These are phyloP conservation scores for Picus viridis DNA, from an alignment of 2,797 vertebrate species.

Conservation along the genomic window DNA sequence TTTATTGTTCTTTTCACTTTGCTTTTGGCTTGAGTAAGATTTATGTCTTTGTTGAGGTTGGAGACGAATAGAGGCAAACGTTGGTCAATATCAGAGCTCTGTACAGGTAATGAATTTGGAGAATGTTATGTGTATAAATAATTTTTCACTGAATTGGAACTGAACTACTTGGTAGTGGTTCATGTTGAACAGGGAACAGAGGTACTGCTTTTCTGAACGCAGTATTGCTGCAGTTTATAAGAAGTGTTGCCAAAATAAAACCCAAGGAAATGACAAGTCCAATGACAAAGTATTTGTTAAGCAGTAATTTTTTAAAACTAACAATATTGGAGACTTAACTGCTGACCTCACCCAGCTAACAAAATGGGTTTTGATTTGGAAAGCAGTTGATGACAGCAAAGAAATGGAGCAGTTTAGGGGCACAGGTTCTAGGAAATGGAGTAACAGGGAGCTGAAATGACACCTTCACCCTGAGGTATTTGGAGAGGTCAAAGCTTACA, in stretches of 20 bases:
- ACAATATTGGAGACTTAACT: background rate
- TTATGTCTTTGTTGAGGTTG: background rate
- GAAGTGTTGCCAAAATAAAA: background rate
- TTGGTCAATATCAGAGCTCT: background rate
- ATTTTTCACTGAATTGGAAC: background rate
- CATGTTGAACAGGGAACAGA: background rate
- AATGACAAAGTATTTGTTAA: background rate
- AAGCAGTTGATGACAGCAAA: background rate
- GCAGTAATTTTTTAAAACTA: background rate
- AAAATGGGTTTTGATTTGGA: background rate
- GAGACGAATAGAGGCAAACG: background rate
- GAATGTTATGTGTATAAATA: background rate
- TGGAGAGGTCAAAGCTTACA: background rate
- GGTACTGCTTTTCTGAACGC: background rate
- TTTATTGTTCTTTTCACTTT: background rate
- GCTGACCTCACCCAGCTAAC: background rate
- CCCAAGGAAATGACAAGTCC: background rate
- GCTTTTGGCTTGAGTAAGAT: background rate
- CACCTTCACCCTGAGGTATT: background rate
- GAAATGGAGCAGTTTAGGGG: background rate
- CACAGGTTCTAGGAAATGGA: background rate
- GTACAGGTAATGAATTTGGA: background rate
- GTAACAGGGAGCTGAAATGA: background rate
- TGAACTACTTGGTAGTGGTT: background rate
- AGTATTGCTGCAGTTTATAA: background rate